Conservation (phyloP, 2,888 invertebrate species). For the Agelastica alni region DNA sequence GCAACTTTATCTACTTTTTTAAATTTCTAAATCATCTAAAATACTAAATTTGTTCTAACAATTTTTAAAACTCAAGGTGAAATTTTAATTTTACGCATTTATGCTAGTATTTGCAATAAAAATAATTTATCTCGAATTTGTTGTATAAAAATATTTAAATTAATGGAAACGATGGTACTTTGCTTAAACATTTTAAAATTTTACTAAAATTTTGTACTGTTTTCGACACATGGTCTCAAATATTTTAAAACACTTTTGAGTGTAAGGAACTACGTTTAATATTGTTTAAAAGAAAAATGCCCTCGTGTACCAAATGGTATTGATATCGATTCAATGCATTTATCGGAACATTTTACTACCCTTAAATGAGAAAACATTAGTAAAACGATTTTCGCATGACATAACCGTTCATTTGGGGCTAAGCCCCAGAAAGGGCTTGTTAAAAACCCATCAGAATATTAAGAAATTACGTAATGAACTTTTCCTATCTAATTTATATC, state of each 20-base stretch:
- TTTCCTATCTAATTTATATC: slow-evolving; percentile 34
- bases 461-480: slow-evolving; percentile 37
- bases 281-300: background rate
- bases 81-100: no score
- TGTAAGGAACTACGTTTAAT: background rate
- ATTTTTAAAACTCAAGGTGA: no score
- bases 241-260: background rate
- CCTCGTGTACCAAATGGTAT: no score
- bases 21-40: no score
- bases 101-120: no score
- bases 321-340: background rate
- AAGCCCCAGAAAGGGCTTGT: slow-evolving; percentile 24
- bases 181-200: no score
- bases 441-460: slow-evolving; percentile 31
- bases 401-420: slow-evolving; percentile 27
- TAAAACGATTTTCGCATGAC: slow-evolving; percentile 25
- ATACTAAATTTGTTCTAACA: no score
- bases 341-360: slow-evolving; percentile 5
- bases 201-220: background rate
- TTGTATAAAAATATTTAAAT: no score
- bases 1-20: background rate
- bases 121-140: no score
- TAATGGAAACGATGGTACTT: no score
- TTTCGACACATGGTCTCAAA: background rate
- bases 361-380: slow-evolving; percentile 18